Evolutionary conservation across 2,888 invertebrate species (phyloP).

Genomic region (Laothoe populi): DNA sequence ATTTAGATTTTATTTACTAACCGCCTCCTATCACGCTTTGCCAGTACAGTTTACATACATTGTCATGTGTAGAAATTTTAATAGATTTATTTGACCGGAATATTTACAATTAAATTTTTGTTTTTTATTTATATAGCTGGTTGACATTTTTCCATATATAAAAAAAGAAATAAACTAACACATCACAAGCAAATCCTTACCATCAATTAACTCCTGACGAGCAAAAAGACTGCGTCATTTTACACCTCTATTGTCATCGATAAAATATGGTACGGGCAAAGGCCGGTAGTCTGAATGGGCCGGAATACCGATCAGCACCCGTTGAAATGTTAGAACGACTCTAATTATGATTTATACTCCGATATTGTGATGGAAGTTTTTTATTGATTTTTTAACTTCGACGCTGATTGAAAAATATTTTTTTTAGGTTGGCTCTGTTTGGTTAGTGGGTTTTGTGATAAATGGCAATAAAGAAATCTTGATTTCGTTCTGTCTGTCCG

Average conservation of each 20-base stretch:
- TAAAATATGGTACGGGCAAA: conserved; percentile 61
- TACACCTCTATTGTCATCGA: conserved; percentile 51
- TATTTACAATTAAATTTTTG: too few relatives aligned
- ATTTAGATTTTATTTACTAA: too few relatives aligned
- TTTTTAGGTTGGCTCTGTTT: conserved; percentile 8
- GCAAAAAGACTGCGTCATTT: conserved; percentile 43
- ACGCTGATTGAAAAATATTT: neutral
- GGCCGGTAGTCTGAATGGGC: conserved; percentile 48
- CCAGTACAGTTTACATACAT: too few relatives aligned
- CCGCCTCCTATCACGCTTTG: too few relatives aligned
- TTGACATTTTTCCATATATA: too few relatives aligned
- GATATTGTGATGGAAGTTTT: conserved; percentile 24
- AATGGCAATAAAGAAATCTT: too few relatives aligned
- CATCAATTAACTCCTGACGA: conserved; percentile 4
- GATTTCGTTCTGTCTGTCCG: neutral
- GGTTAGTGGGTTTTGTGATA: neutral
- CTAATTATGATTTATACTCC: conserved; percentile 79
- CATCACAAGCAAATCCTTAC: neutral
- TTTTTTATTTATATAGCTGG: too few relatives aligned
- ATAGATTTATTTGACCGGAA: too few relatives aligned
- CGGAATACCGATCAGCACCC: conserved; percentile 75
- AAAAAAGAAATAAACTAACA: neutral
- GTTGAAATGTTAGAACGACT: conserved; percentile 67
- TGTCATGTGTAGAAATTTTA: too few relatives aligned
- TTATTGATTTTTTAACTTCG: conserved; percentile 23